phyloP scores from a whole-genome alignment of 2,888 invertebrate species.

The Liodrosophila aerea region DNA sequence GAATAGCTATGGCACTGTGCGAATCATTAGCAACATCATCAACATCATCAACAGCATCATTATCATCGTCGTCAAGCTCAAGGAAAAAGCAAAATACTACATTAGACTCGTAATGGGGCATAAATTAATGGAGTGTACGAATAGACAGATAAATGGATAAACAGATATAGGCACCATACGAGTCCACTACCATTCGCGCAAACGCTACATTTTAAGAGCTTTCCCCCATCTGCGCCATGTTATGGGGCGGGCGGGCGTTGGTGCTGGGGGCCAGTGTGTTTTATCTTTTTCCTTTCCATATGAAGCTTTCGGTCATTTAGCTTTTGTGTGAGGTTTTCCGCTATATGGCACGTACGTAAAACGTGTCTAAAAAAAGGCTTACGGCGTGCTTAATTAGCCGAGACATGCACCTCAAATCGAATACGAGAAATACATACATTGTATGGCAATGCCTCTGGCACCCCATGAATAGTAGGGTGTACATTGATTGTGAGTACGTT shows the following conservation, averaged over 20 bases:
- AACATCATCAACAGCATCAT: too few relatives aligned
- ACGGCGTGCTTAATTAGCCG: slow-evolving; percentile 34
- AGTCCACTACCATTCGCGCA: slow-evolving; percentile 2
- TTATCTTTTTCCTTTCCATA: background rate
- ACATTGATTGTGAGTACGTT: too few relatives aligned
- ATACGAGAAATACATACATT: background rate
- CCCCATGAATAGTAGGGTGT: too few relatives aligned
- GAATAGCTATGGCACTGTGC: background rate
- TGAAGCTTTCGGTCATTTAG: slow-evolving; percentile 32
- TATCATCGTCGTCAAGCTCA: background rate
- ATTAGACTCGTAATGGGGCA: slow-evolving; percentile 18
- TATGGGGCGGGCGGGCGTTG: slow-evolving; percentile 11
- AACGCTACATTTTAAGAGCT: slow-evolving; percentile 24
- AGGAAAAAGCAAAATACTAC: background rate
- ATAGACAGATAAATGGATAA: background rate
- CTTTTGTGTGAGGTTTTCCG: slow-evolving; percentile 11
- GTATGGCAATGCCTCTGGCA: too few relatives aligned
- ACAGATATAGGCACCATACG: too few relatives aligned
- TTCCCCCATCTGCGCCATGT: slow-evolving; percentile 20
- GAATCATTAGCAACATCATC: slow-evolving; percentile 10
- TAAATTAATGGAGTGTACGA: slow-evolving; percentile 20
- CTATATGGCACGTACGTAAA: slow-evolving; percentile 5
- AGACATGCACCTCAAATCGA: slow-evolving; percentile 37
- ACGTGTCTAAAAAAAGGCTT: slow-evolving; percentile 1
- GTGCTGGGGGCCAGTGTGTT: background rate